Conservation (phyloP, 1,140 invertebrate species). For the Propsilocerus akamusi region DNA sequence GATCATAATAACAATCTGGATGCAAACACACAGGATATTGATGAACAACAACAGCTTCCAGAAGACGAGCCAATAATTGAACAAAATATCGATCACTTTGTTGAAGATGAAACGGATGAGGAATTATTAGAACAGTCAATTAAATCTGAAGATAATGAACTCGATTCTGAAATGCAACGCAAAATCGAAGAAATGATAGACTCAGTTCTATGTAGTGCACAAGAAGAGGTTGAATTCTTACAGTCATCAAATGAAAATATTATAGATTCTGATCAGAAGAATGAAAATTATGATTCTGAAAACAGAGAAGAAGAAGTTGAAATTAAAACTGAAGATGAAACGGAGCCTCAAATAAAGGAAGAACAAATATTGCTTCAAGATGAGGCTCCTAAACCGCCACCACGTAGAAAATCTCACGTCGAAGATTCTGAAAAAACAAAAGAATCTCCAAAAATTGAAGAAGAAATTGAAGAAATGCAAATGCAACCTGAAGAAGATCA, state of each 20-base stretch:
- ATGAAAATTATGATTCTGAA: neutral
- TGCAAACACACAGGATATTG: too few relatives aligned
- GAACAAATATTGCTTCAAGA: conserved; percentile 5
- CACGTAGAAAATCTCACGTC: neutral
- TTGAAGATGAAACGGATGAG: conserved; percentile 15
- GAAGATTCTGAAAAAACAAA: neutral
- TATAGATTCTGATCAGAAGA: neutral
- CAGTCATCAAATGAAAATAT: conserved; percentile 8
- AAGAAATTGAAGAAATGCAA: neutral
- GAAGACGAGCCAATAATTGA: neutral
- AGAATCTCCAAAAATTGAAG: neutral
- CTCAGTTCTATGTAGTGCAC: conserved; percentile 10
- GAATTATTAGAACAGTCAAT: conserved; percentile 12
- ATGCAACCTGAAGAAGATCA: neutral
- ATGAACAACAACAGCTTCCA: neutral
- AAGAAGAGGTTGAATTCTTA: conserved; percentile 5
- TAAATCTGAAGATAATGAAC: neutral
- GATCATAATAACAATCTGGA: too few relatives aligned
- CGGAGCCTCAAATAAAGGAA: neutral
- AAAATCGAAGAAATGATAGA: conserved; percentile 14
- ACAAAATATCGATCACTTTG: neutral
- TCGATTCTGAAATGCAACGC: conserved; percentile 15
- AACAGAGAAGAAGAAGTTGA: neutral
- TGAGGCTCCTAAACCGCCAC: too few relatives aligned
- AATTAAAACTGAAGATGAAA: neutral